A percentile compares a stretch with the other conserved stretches of the same genome.
Evolutionary conservation across 2,888 invertebrate genomes (phyloP).

Genomic region (Apamea monoglypha): DNA sequence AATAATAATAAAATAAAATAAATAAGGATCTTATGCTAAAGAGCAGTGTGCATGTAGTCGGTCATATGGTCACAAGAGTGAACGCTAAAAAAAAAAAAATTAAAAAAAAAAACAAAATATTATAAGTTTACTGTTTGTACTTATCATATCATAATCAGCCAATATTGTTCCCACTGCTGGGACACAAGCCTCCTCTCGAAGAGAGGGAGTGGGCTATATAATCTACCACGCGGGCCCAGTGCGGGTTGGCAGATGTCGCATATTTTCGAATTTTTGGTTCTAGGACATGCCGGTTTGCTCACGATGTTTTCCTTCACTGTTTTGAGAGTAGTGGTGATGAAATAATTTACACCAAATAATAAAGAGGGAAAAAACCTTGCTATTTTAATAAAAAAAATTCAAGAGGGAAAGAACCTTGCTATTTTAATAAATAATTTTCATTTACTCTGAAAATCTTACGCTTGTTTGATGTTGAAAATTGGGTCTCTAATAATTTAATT

Average conservation of each 20-base stretch:
- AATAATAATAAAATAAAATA: neutral
- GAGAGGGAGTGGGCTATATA: too few species aligned
- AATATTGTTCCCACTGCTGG: too few species aligned
- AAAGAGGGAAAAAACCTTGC: neutral
- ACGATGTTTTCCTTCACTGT: too few species aligned
- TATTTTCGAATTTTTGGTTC: too few species aligned
- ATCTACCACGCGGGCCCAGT: too few species aligned
- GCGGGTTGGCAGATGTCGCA: too few species aligned
- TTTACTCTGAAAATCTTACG: constrained; percentile 23
- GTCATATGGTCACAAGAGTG: neutral
- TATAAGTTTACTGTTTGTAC: neutral
- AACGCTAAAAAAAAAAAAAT: neutral
- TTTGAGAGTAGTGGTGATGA: too few species aligned
- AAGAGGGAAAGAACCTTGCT: neutral
- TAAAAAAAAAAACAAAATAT: neutral
- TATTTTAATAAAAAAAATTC: neutral
- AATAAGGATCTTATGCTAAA: neutral
- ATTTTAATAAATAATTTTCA: constrained; percentile 1
- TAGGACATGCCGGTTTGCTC: too few species aligned
- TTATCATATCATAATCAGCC: too few species aligned
- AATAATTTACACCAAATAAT: too few species aligned
- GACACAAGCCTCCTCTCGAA: too few species aligned
- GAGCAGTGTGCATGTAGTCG: neutral
- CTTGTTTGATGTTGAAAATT: constrained; percentile 36
- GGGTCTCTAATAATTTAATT: constrained; percentile 34